Evolutionary conservation across 2,888 invertebrate genomes (phyloP), one percentile per base, ranked within the genome.

Genomic region (Scaptomyza parva): DNA sequence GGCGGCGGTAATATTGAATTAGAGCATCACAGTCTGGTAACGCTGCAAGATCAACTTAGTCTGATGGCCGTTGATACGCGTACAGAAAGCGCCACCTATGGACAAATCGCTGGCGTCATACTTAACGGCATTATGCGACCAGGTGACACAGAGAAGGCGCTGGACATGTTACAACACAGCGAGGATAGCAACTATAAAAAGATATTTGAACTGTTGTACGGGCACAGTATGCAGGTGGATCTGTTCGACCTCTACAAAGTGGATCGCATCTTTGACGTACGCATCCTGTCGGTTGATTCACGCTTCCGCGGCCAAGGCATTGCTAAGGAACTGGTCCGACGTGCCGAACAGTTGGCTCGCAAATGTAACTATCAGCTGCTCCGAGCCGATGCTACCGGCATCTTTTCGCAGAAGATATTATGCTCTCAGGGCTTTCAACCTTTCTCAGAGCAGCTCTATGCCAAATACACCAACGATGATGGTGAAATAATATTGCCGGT

Each of bases 301-400:
- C 85, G 78, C 71, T 96, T 93, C 75, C 93, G 97, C 33, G 96
- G 96, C 0, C 93, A 93, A 70, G 96, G 96, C 0, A 92, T 97
- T 60, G 96, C 96, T 2, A 95, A 95, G 78, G 93, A 95, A 78
- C 92, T 97, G 50, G 94, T 96, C 91, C 92, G 92, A 8, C 93
- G 94, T 65, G 95, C 96, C 89, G 93, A 95, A 70, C 92, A 94
- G 24, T 90, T 94, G 17, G 96, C 96, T 0, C 93, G 92, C 73
- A 93, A 94, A 61, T 92, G 93, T 70, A 94, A 94, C 17, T 84
- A 74, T 26, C 92, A 96, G 95, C 88, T 96, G 22, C 93, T 96
- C 81, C 96, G 96, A 91, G 95, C 95, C 17, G 96, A 96, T 88
- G 96, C 96, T 1, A 96, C 96, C 0, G 96, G 96, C 18, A 93